Base-by-base conservation (phyloP, 37 sponge, comb jelly and placozoan species). In the Oscarella lobularis region DNA sequence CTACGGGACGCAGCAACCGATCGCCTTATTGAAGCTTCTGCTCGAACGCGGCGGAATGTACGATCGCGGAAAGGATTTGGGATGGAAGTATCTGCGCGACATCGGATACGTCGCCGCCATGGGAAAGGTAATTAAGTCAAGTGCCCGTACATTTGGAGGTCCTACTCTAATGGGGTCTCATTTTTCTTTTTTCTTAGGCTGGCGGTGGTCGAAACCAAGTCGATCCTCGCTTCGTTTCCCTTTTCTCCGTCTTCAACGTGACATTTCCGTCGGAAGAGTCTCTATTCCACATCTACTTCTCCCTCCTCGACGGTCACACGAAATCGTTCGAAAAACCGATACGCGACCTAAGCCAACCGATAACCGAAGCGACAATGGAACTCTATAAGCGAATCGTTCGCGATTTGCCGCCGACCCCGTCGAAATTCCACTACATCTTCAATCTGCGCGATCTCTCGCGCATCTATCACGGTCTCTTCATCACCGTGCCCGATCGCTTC, bases 371-470 rank as follows among this genome's bases (percentile, higher is more conserved):
- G 6, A 97, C 99, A 35, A 83, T 97, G 79, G 87, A 90, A 55
- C 83, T 93, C n/a, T 97, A 97, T 76, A 71, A 85, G 69, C 75
- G 83, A 0, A 83, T 93, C 6, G 89, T 97, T 9, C 76, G 82
- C 37, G 94, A 93, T 74, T 86, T 97, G 3, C 99, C 94, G 31
- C 99, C 99, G 4, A 97, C 94, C 38, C 99, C 99, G 4, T 93
- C 94, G 73, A 97, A 93, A 75, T 97, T 97, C 82, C 99, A 97
- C 80, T 97, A 97, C 87, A 97, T 97, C 66, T 97, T 97, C 85
- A 93, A 97, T 74, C 82, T 97, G 40, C 78, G 99, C 37, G 99
- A 97, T 69, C 84, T 97, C 39, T 97, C 99, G 0, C 88, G 99
- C 2, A 90, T 93, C 82, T 93, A 93, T 81, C 95, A 97, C 35